Evolutionary conservation across 2,113 vertebrate genomes (phyloP), one percentile per base, ranked within the genome.

Genomic region (Proterorhinus semilunaris): DNA sequence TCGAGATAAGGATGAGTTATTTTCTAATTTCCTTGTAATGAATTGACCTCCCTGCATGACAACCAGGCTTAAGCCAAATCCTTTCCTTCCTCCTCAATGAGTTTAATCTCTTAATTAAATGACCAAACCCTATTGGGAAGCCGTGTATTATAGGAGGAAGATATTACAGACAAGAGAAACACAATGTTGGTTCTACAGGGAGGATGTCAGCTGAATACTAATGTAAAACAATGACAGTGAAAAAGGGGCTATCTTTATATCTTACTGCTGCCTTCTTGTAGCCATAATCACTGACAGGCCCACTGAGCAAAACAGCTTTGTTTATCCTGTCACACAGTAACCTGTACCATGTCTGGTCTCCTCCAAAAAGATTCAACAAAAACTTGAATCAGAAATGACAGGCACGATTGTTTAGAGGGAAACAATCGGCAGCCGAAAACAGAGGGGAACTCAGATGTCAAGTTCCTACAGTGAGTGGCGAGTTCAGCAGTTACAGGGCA

Each of bases 101-200:
- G 81, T 86, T 55, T 88, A 88, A 88, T 88, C 82, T 87, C 87
- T 86, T 88, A 88, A 89, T 89, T 88, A 88, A 78, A 88, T 59
- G 66, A 59, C 66, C 67, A 68, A 72, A 77, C 51, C 76, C 80
- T 53, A 51, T 45, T 62, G 80, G 76, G 78, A 48, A 86, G 62
- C 50, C 15, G 76, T 62, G 74, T 72, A 54, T 53, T 70, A 78
- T 75, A 71, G 83, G 58, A 79, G 70, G 79, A 53, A 46, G 62
- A 75, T 76, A 75, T 76, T 54, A 63, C 62, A 63, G 46, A 63
- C 67, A 59, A 48, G 6, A 61, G 48, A 79, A 79, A 76, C 17
- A 8, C 17, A 70, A 71, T 36, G 36, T 16, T 59, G 62, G 66
- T 65, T 61, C 58, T 44, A 61, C 58, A 61, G 12, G 45, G 57